These are phyloP conservation scores for Carterocephalus palaemon DNA, from an alignment of 2,888 invertebrate genomes.

Conservation along the genomic window DNA sequence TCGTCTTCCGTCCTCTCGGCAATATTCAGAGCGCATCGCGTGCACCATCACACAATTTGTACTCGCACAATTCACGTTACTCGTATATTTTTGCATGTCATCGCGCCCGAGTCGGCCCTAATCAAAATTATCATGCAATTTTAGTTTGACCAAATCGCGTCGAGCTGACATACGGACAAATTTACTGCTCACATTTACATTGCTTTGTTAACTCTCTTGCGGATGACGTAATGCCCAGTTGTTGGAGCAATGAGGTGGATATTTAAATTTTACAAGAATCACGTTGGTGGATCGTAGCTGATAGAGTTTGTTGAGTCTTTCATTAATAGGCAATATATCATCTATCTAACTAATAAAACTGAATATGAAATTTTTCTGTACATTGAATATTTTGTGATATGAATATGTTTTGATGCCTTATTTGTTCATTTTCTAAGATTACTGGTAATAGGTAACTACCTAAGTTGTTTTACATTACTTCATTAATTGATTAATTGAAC, in stretches of 20 bases:
- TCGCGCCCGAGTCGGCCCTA: conserved; percentile 52
- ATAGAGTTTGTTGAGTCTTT: too few species aligned
- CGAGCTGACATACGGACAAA: conserved; percentile 69
- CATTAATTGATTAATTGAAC: too few species aligned
- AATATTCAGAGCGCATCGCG: conserved; percentile 22
- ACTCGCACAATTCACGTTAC: conserved; percentile 20
- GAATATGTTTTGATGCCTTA: too few species aligned
- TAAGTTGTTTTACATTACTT: too few species aligned
- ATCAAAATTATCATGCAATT: conserved; percentile 73
- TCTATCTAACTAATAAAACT: too few species aligned
- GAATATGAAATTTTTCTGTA: too few species aligned
- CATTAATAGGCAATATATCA: too few species aligned
- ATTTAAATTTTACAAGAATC: conserved; percentile 6
- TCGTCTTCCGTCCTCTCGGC: conserved; percentile 2
- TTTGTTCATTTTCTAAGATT: too few species aligned
- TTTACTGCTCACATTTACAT: conserved; percentile 52
- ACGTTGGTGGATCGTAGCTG: too few species aligned
- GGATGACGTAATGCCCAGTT: conserved; percentile 23
- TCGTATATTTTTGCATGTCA: conserved; percentile 58
- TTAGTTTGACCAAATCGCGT: conserved; percentile 66
- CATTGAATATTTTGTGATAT: too few species aligned
- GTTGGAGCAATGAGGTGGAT: conserved; percentile 16
- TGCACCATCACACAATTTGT: conserved; percentile 20
- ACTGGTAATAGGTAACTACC: too few species aligned
- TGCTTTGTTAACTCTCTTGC: conserved; percentile 16